Percentiles rank a stretch among this genome's conserved stretches.
Conservation (phyloP, 2,888 invertebrate genomes). For the Brachynemurus nebulosus region DNA sequence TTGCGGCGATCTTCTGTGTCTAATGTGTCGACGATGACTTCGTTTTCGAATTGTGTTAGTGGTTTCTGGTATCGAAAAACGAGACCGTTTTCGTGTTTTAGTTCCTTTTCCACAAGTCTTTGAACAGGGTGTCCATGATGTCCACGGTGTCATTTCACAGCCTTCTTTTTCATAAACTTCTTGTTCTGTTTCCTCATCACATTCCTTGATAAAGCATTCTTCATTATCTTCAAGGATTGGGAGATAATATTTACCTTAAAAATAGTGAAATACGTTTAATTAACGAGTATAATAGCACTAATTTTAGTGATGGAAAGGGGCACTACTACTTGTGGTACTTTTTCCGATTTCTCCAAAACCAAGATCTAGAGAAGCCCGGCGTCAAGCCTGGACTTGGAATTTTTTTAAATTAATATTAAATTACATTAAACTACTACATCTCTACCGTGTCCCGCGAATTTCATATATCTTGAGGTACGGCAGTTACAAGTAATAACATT, state of each 20-base stretch:
- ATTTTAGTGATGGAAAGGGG: too few species aligned
- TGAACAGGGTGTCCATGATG: conserved; percentile 69
- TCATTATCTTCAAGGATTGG: conserved; percentile 35
- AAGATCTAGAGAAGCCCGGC: too few species aligned
- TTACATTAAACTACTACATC: too few species aligned
- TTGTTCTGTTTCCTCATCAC: conserved; percentile 22
- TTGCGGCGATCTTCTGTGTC: conserved; percentile 38
- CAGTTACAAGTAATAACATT: too few species aligned
- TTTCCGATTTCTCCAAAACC: too few species aligned
- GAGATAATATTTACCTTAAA: background rate
- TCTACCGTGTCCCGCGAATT: too few species aligned
- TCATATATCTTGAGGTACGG: too few species aligned
- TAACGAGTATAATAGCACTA: too few species aligned
- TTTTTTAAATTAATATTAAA: too few species aligned
- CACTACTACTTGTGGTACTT: too few species aligned
- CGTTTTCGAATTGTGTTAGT: background rate
- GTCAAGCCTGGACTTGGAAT: too few species aligned
- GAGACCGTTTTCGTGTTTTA: conserved; percentile 41
- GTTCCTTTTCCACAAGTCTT: conserved; percentile 65
- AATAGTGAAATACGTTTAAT: too few species aligned
- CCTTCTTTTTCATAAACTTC: conserved; percentile 17
- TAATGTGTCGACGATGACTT: background rate
- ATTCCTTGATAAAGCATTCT: conserved; percentile 31
- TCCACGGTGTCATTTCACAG: conserved; percentile 61
- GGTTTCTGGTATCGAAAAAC: background rate